A percentile compares a stretch with the other conserved stretches of the same genome.
phyloP scores from a whole-genome alignment of 2,797 vertebrate genomes.

The Brachyrhaphis roseni region DNA sequence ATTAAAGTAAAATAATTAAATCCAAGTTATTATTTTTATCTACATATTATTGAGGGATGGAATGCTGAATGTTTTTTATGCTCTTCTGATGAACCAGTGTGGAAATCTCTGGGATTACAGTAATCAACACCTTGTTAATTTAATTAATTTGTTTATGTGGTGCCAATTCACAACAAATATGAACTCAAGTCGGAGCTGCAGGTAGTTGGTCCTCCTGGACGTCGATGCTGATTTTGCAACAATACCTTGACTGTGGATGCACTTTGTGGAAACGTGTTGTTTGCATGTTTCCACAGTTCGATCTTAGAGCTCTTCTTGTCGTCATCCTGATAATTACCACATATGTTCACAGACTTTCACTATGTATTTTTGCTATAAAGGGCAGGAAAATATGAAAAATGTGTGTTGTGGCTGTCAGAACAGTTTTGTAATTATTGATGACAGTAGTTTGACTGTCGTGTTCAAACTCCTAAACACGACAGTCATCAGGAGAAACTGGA shows the following conservation, averaged over 20 bases:
- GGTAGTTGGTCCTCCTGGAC: neutral
- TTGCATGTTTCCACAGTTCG: neutral
- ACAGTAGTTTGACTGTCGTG: too few relatives aligned
- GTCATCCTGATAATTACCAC: neutral
- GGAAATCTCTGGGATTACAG: neutral
- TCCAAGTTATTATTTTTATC: neutral
- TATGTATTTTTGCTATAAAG: neutral
- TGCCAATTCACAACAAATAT: too few relatives aligned
- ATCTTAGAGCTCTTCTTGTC: neutral
- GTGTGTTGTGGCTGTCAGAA: neutral
- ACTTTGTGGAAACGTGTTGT: neutral
- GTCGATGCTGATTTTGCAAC: neutral
- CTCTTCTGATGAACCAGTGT: neutral
- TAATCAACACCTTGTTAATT: neutral
- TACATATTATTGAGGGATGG: neutral
- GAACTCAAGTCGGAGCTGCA: neutral
- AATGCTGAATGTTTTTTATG: neutral
- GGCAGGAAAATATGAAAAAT: neutral
- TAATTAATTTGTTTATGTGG: neutral
- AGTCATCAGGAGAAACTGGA: slow-evolving; percentile 17
- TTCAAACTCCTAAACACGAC: slow-evolving; percentile 21
- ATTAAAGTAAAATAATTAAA: neutral
- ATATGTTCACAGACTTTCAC: neutral
- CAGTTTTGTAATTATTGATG: neutral
- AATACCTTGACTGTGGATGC: neutral